These are phyloP conservation scores for Candoia aspera DNA, from an alignment of 2,113 vertebrate genomes.

Conservation along the genomic window DNA sequence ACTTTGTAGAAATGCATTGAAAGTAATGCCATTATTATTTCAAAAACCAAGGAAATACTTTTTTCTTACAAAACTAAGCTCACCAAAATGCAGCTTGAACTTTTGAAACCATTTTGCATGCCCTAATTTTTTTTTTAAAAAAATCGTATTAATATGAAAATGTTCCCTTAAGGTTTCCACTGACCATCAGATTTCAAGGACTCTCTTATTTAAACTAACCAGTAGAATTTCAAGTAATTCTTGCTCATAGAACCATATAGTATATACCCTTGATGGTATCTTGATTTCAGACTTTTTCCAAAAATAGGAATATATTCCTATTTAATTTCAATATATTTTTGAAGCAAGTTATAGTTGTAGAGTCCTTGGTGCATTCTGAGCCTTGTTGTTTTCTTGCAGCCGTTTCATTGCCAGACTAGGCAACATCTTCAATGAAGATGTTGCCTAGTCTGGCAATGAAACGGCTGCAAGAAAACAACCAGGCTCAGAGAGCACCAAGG, in stretches of 20 bases:
- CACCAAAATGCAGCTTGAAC: not conserved
- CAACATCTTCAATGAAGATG: too few relatives aligned
- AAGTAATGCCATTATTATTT: not conserved
- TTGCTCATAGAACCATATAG: constrained; percentile 7
- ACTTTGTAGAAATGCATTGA: not conserved
- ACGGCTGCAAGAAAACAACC: too few relatives aligned
- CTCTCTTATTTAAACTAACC: constrained; percentile 40
- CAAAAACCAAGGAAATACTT: not conserved
- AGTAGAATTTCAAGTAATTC: constrained; percentile 37
- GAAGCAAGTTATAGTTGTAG: not conserved
- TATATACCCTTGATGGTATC: constrained; percentile 9
- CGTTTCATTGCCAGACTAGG: too few relatives aligned
- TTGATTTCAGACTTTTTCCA: constrained; percentile 29
- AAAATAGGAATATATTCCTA: not conserved
- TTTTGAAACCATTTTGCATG: not conserved
- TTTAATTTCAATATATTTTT: not conserved
- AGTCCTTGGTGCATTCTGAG: too few relatives aligned
- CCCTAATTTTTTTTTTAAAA: constrained; percentile 28
- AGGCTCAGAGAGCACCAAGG: too few relatives aligned
- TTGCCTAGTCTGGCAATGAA: too few relatives aligned
- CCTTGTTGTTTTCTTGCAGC: too few relatives aligned
- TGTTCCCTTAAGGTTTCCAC: constrained; percentile 36
- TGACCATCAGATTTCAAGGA: constrained; percentile 35
- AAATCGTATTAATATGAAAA: constrained; percentile 28
- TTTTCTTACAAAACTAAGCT: not conserved